Evolutionary conservation across 2,797 vertebrate genomes (phyloP).

Genomic region (Takifugu rubripes): DNA sequence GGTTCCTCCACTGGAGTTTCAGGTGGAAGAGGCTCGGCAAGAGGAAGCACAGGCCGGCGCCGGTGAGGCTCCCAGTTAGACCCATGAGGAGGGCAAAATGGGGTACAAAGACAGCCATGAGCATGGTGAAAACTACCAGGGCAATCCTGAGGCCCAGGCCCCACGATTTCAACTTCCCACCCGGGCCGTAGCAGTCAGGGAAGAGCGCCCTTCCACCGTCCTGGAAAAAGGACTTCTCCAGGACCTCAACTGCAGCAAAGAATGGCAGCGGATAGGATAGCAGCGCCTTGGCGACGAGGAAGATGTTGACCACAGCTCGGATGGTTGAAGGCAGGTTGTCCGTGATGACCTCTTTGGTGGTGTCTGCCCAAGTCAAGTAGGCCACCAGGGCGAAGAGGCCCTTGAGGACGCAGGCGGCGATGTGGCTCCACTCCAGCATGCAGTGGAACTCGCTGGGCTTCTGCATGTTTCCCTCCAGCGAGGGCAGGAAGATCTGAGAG

Average conservation of each 20-base stretch:
- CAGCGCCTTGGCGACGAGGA: conserved; percentile 90
- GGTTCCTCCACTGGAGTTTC: conserved; percentile 90
- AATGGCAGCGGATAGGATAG: conserved; percentile 90
- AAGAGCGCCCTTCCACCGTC: conserved; percentile 84
- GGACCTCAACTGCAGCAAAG: conserved; percentile 91
- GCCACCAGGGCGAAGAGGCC: conserved; percentile 92
- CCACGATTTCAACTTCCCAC: conserved; percentile 87
- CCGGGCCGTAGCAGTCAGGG: conserved; percentile 86
- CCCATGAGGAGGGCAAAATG: conserved; percentile 95
- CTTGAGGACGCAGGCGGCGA: conserved; percentile 90
- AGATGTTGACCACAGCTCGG: conserved; percentile 90
- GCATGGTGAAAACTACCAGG: conserved; percentile 89
- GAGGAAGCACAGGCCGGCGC: conserved; percentile 90
- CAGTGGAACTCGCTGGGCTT: conserved; percentile 90
- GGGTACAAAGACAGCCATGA: conserved; percentile 93
- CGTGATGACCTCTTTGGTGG: conserved; percentile 94
- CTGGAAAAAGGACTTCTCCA: conserved; percentile 91
- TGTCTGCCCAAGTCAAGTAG: conserved; percentile 93
- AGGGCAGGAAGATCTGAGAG: conserved; percentile 95
- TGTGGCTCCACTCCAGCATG: conserved; percentile 98
- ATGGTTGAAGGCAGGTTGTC: conserved; percentile 92
- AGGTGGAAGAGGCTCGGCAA: conserved; percentile 93
- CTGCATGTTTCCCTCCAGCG: conserved; percentile 94
- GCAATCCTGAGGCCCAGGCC: conserved; percentile 84
- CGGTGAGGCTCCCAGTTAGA: conserved; percentile 91